Percentiles rank a stretch among this genome's conserved stretches.
These are phyloP conservation scores for Choristoneura fumiferana DNA, from an alignment of 1,140 invertebrate species.

Conservation along the genomic window DNA sequence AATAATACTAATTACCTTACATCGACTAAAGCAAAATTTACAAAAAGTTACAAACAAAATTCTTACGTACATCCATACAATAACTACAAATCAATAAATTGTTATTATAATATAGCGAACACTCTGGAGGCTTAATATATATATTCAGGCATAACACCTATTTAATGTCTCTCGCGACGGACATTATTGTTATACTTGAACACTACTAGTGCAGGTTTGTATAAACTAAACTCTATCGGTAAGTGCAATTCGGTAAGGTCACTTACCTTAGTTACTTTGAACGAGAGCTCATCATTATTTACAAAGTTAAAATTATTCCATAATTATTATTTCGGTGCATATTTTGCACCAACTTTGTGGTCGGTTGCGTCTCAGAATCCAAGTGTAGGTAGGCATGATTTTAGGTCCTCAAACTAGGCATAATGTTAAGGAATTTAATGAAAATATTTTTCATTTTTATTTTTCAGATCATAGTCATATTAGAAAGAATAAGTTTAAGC, in stretches of 20 bases:
- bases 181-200: slow-evolving; percentile 42
- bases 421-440: too few species aligned
- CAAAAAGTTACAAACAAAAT: slow-evolving; percentile 55
- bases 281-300: slow-evolving; percentile 61
- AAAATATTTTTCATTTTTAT: too few species aligned
- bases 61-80: slow-evolving; percentile 62
- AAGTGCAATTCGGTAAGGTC: slow-evolving; percentile 67
- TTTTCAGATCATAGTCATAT: too few species aligned
- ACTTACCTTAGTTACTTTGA: slow-evolving; percentile 45
- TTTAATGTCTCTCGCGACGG: slow-evolving; percentile 51
- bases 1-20: slow-evolving; percentile 72
- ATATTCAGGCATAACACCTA: slow-evolving; percentile 38
- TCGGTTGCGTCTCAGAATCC: background rate
- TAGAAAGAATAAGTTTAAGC: too few species aligned
- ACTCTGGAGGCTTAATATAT: slow-evolving; percentile 65
- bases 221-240: slow-evolving; percentile 55
- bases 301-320: slow-evolving; percentile 44
- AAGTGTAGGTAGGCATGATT: too few species aligned
- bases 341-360: background rate
- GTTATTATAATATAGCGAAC: slow-evolving; percentile 63
- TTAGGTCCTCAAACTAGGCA: too few species aligned
- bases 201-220: slow-evolving; percentile 36
- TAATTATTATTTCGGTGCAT: slow-evolving; percentile 49
- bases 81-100: slow-evolving; percentile 42
- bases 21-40: slow-evolving; percentile 71